Evolutionary conservation across 2,113 vertebrate species (phyloP).

Genomic region (Aptenodytes forsteri): DNA sequence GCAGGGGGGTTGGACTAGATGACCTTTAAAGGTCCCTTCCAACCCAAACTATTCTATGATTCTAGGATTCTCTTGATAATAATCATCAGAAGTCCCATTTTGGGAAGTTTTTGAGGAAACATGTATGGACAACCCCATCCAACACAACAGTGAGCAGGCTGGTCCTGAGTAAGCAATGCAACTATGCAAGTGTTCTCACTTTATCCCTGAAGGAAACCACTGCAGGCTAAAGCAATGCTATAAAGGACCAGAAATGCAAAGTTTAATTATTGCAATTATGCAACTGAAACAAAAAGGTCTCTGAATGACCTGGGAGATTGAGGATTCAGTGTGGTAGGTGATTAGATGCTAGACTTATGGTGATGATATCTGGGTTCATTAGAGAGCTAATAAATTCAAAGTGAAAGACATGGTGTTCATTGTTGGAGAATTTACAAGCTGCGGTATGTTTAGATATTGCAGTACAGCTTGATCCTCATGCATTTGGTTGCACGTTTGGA

Average conservation of each 20-base stretch:
- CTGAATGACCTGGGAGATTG: background rate
- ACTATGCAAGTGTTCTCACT: background rate
- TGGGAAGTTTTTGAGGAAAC: background rate
- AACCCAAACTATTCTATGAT: no score
- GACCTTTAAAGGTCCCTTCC: no score
- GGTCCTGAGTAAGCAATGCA: background rate
- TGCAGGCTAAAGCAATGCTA: background rate
- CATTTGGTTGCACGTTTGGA: background rate
- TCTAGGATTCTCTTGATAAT: background rate
- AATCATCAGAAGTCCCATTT: background rate
- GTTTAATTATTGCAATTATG: background rate
- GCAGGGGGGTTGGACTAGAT: no score
- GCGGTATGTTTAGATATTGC: background rate
- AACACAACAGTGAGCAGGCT: background rate
- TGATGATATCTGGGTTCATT: background rate
- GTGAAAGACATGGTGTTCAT: accelerated
- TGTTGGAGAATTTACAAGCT: background rate
- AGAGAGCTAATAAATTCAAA: background rate
- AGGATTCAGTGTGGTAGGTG: background rate
- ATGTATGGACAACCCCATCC: accelerated
- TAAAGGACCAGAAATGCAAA: background rate
- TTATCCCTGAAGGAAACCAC: background rate
- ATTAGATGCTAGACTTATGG: background rate
- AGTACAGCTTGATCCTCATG: background rate
- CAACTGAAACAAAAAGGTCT: background rate